Conservation (phyloP, 2,888 invertebrate species). For the Catonia carolina region DNA sequence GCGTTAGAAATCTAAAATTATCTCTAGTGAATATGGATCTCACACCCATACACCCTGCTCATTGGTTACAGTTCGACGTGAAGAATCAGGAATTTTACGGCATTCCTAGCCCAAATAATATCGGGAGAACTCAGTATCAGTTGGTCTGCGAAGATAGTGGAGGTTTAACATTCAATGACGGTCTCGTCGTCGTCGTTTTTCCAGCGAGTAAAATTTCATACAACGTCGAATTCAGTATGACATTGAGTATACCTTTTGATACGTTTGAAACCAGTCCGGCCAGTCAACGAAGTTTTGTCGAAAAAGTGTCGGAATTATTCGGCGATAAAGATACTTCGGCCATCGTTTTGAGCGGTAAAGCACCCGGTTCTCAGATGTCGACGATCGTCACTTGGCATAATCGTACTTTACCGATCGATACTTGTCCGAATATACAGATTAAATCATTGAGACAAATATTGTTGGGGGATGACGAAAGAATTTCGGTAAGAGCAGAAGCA, state of each 20-base stretch:
- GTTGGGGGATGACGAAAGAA: conserved; percentile 34
- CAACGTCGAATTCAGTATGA: conserved; percentile 75
- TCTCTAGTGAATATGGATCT: conserved; percentile 67
- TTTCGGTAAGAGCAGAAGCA: conserved; percentile 51
- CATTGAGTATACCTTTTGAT: conserved; percentile 59
- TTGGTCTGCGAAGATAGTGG: conserved; percentile 69
- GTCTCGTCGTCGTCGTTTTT: conserved; percentile 66
- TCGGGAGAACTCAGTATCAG: conserved; percentile 69
- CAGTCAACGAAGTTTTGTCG: conserved; percentile 72
- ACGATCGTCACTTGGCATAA: conserved; percentile 57
- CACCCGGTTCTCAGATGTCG: conserved; percentile 43
- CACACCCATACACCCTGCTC: conserved; percentile 55
- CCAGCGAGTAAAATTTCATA: conserved; percentile 57
- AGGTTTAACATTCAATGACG: conserved; percentile 70
- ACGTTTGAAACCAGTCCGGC: conserved; percentile 62
- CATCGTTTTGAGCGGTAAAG: conserved; percentile 56
- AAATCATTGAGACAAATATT: conserved; percentile 53
- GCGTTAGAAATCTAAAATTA: conserved; percentile 63
- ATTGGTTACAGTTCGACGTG: conserved; percentile 85
- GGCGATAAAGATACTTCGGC: conserved; percentile 65
- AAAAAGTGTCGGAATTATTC: conserved; percentile 69
- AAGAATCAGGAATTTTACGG: conserved; percentile 87
- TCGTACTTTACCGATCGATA: conserved; percentile 61
- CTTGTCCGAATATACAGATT: conserved; percentile 74
- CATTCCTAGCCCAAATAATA: conserved; percentile 64